Evolutionary conservation across 1,140 invertebrate genomes (phyloP).

Genomic region (Lordiphosa stackelbergi): DNA sequence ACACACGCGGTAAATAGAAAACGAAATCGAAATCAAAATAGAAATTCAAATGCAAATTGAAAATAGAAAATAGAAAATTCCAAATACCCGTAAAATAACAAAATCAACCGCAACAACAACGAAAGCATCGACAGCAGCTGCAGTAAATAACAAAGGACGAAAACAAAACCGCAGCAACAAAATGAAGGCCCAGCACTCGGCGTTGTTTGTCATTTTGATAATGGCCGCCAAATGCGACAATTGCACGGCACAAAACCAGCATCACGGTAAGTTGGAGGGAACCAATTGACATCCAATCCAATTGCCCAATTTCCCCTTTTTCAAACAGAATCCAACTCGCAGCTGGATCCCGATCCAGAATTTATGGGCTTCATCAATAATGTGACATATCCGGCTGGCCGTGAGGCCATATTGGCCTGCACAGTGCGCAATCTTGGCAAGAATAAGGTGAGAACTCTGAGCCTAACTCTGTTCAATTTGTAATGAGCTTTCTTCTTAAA

Average conservation of each 20-base stretch:
- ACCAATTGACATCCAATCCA: conserved; percentile 1
- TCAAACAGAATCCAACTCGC: conserved; percentile 66
- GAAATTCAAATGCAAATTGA: conserved; percentile 68
- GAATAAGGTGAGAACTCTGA: conserved; percentile 84
- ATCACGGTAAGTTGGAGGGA: conserved; percentile 61
- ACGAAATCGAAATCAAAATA: conserved; percentile 54
- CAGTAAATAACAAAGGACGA: conserved; percentile 38
- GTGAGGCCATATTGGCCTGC: conserved; percentile 90
- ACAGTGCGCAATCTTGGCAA: conserved; percentile 88
- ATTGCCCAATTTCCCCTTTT: conserved; percentile 5
- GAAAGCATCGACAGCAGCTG: conserved; percentile 24
- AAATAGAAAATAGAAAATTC: conserved; percentile 56
- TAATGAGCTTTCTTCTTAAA: conserved; percentile 66
- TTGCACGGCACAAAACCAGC: conserved; percentile 57
- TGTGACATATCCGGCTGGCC: conserved; percentile 88
- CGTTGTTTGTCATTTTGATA: conserved; percentile 66
- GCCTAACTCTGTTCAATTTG: neutral
- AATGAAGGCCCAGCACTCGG: conserved; percentile 52
- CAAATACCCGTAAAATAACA: conserved; percentile 59
- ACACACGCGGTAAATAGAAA: conserved; percentile 57
- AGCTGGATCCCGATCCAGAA: conserved; percentile 80
- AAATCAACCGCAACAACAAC: conserved; percentile 31
- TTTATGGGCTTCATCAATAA: conserved; percentile 89
- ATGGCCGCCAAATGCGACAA: conserved; percentile 62
- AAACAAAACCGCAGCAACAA: conserved; percentile 26